Base-by-base conservation (phyloP, 2,113 vertebrate genomes). In the Rallus limicola region DNA sequence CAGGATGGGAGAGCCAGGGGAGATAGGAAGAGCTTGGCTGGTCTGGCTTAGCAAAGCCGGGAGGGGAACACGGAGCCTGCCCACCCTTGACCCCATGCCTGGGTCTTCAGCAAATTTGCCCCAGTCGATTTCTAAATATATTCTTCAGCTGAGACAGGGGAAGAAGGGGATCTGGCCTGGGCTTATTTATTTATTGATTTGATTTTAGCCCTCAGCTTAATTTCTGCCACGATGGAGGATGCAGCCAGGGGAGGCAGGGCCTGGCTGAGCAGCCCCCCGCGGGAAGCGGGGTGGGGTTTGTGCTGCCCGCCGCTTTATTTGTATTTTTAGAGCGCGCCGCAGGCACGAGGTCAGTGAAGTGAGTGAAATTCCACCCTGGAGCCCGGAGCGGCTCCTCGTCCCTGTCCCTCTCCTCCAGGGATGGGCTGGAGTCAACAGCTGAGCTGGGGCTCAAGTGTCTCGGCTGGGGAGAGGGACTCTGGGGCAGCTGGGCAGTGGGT, bases 341-440 rank as follows among this genome's bases (percentile, higher is more conserved):
- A 87, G 84, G 67, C 90, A 67, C 13, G 9, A 11, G 70, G 91
- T 75, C 83, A 76, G 33, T 1, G 3, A 50, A 70, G 76, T 71
- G 87, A 90, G 82, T 76, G 74, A 86, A 93, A 96, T 94, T 89
- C 72, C 88, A 93, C 42, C 46, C 90, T 31, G 29, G 29, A 82
- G 55, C 24, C 77, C 2, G 2, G 9, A 91, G 40, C 28, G 36
- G 67, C 68, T 69, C 55, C 28, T 38, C 19, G 50, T 64, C 50
- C 44, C n/a, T 13, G 16, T 68, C 79, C 50, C 44, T 29, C 67
- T 91, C 52, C 79, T 36, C 17, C 3, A 0, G 52, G 82, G 28
- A n/a, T 16, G 12, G 64, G 33, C 38, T 76, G 80, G 38, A 77
- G 38, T 36, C 90, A 80, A 69, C 62, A 81, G 77, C 83, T 91